phyloP scores from a whole-genome alignment of 2,113 vertebrate species.

The Catharus bicknelli region DNA sequence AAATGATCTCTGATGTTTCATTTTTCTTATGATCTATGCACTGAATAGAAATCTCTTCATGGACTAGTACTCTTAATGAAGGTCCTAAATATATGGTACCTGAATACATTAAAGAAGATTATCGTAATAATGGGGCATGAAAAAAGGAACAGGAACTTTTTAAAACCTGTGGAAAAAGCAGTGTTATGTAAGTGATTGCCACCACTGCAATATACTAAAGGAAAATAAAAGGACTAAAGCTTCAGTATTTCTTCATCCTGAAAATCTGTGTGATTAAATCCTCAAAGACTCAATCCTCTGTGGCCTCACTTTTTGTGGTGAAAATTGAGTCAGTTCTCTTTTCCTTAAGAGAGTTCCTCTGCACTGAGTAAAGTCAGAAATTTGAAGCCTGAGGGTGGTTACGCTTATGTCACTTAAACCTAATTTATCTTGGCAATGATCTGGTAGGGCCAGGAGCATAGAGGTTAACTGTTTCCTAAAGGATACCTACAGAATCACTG shows the following conservation, averaged over 20 bases:
- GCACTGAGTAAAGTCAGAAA: not conserved
- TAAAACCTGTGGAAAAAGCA: not conserved
- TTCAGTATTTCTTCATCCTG: not conserved
- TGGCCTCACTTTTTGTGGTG: not conserved
- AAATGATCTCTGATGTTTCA: conserved; percentile 34
- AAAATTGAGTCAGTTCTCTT: not conserved
- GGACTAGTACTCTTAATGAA: conserved; percentile 45
- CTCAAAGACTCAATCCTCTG: not conserved
- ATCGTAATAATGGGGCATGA: not conserved
- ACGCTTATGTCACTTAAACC: not conserved
- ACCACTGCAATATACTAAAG: not conserved
- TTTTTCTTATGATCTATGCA: conserved; percentile 59
- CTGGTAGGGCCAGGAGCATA: not conserved
- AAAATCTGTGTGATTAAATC: not conserved
- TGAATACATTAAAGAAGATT: conserved; percentile 24
- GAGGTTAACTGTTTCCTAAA: not conserved
- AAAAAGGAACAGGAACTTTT: not conserved
- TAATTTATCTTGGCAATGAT: not conserved
- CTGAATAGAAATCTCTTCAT: conserved; percentile 50
- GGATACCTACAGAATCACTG: not conserved
- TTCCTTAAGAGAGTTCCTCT: not conserved
- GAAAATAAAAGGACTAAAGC: not conserved
- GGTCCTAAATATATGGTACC: not conserved
- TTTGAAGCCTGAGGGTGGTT: not conserved
- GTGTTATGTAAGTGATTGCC: not conserved